phyloP scores from a whole-genome alignment of 2,797 vertebrate species.

The Phrynocephalus guinanensis region DNA sequence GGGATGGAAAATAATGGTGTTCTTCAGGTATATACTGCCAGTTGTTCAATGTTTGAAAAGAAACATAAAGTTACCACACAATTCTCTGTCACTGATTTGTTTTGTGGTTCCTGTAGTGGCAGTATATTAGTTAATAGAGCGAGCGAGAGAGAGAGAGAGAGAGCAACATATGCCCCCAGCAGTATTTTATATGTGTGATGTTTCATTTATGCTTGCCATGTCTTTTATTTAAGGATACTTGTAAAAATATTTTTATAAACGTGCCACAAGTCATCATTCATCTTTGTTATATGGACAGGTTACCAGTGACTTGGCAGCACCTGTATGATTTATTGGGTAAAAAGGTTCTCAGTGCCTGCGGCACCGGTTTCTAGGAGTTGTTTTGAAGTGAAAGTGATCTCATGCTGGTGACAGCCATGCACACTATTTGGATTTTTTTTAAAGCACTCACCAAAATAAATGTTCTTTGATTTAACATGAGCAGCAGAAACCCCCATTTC shows the following conservation, averaged over 20 bases:
- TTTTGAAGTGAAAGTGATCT: constrained; percentile 56
- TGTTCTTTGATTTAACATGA: constrained; percentile 58
- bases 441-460: constrained; percentile 26
- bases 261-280: constrained; percentile 53
- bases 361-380: constrained; percentile 58
- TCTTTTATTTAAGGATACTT: constrained; percentile 70
- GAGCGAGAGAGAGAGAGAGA: background rate
- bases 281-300: constrained; percentile 55
- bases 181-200: constrained; percentile 55
- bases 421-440: constrained; percentile 55
- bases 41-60: constrained; percentile 1
- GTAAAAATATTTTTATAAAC: constrained; percentile 68
- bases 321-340: constrained; percentile 60
- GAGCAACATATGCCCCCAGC: constrained; percentile 43
- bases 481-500: constrained; percentile 11
- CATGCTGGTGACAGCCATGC: constrained; percentile 49
- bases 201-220: constrained; percentile 64
- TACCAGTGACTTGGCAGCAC: constrained; percentile 61
- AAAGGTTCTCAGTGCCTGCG: constrained; percentile 48
- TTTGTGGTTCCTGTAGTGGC: constrained; percentile 20
- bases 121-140: constrained; percentile 37
- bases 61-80: background rate
- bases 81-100: constrained; percentile 39
- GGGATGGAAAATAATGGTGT: background rate
- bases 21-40: constrained; percentile 12